A percentile compares a stretch with the other conserved stretches of the same genome.
phyloP scores from a whole-genome alignment of 2,113 vertebrate genomes.

The Lichenostomus cassidix region DNA sequence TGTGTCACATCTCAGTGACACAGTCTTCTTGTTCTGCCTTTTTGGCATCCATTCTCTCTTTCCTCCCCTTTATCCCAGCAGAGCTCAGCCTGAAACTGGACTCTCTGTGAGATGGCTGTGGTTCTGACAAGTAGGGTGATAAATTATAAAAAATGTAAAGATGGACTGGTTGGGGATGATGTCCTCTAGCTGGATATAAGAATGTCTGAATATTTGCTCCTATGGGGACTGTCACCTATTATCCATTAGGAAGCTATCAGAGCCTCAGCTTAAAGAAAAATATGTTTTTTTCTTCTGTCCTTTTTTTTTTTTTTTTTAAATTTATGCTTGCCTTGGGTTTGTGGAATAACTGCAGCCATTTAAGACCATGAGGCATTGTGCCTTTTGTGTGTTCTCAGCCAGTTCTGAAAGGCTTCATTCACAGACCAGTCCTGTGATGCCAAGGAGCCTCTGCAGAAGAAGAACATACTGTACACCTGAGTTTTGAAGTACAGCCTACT shows the following conservation, averaged over 20 bases:
- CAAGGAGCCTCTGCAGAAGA: background rate
- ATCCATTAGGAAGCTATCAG: background rate
- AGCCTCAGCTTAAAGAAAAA: background rate
- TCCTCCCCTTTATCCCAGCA: background rate
- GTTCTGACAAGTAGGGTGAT: background rate
- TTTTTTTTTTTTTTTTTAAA: background rate
- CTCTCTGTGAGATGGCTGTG: background rate
- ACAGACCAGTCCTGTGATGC: accelerated
- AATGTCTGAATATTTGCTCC: background rate
- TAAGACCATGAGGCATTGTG: accelerated
- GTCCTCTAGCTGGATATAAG: background rate
- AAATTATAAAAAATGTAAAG: background rate
- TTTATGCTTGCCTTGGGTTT: background rate
- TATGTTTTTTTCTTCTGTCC: background rate
- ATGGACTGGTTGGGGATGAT: background rate
- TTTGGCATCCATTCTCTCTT: background rate
- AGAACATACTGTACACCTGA: background rate
- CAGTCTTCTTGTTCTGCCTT: background rate
- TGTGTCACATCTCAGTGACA: background rate
- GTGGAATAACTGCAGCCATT: background rate
- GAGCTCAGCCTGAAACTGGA: background rate
- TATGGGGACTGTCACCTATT: background rate
- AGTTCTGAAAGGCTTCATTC: background rate
- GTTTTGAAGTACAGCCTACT: background rate
- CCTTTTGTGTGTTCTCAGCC: background rate